Conservation (phyloP, 37 sponge, comb jelly and placozoan species). For the Haliclona indistincta region DNA sequence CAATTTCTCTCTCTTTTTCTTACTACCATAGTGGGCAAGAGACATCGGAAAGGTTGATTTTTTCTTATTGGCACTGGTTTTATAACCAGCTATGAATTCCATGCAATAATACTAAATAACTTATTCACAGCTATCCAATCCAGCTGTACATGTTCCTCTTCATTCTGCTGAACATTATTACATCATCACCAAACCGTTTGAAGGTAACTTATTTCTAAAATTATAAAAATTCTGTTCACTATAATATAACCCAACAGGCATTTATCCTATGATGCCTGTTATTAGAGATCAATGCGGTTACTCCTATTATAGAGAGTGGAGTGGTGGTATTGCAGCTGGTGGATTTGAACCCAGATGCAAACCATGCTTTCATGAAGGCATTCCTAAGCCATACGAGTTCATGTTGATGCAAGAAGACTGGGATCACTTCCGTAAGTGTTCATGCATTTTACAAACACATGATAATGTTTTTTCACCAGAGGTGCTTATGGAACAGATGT, state of each 20-base stretch:
- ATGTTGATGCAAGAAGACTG: constrained; percentile 59
- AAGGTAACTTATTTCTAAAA: constrained; percentile 18
- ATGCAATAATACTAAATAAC: too few species aligned
- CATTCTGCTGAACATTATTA: constrained; percentile 59
- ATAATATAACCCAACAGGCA: constrained; percentile 1
- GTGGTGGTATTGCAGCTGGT: constrained; percentile 56
- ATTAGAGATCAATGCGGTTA: constrained; percentile 28
- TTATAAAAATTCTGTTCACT: not conserved
- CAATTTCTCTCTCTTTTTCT: not conserved
- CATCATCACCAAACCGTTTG: constrained; percentile 61
- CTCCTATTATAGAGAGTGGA: constrained; percentile 51
- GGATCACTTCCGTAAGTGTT: constrained; percentile 60
- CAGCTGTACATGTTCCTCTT: constrained; percentile 49
- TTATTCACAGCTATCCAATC: constrained; percentile 19
- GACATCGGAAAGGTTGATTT: constrained; percentile 13
- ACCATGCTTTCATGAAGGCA: constrained; percentile 31
- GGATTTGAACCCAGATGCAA: constrained; percentile 46
- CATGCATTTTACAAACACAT: not conserved
- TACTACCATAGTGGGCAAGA: constrained; percentile 44
- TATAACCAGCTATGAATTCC: too few species aligned
- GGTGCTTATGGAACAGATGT: constrained; percentile 31
- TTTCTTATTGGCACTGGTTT: not conserved
- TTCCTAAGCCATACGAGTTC: constrained; percentile 51
- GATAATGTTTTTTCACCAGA: too few species aligned
- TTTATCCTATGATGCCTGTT: constrained; percentile 39